phyloP scores from a whole-genome alignment of 30 jellyfish, hydroid and myxozoan genomes.

The Cassiopea xamachana region DNA sequence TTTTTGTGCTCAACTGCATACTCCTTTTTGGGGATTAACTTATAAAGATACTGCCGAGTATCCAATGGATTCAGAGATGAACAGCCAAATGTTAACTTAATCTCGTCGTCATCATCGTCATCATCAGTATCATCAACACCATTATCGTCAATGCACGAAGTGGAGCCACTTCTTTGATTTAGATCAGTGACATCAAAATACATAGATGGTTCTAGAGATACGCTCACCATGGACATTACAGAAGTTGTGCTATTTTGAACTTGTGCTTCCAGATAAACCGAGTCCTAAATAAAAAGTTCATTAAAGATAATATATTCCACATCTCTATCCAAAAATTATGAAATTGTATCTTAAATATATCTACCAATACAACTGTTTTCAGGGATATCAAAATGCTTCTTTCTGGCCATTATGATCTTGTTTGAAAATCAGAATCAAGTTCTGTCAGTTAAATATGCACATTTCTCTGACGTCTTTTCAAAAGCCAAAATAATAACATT shows the following conservation, averaged over 20 bases:
- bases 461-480: no score
- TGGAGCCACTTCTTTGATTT: slow-evolving; percentile 18
- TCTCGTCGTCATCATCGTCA: slow-evolving; percentile 51
- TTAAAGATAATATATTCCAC: not conserved
- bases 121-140: not conserved
- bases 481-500: no score
- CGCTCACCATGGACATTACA: slow-evolving; percentile 85
- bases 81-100: slow-evolving; percentile 68
- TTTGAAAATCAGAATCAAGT: no score
- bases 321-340: no score
- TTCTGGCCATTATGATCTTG: no score
- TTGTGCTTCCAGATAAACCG: slow-evolving; percentile 92
- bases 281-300: slow-evolving; percentile 25
- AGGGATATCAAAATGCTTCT: no score
- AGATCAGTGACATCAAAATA: slow-evolving; percentile 74
- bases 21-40: slow-evolving; percentile 74
- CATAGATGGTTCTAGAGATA: slow-evolving; percentile 81
- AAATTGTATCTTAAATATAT: no score
- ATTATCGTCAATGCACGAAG: not conserved
- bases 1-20: slow-evolving; percentile 48
- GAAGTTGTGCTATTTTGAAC: slow-evolving; percentile 91
- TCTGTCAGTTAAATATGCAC: no score
- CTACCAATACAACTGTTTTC: no score
- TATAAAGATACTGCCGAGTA: slow-evolving; percentile 85
- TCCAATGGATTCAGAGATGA: slow-evolving; percentile 87